Conservation (phyloP, 2,888 invertebrate species). For the Deroplatys truncata region DNA sequence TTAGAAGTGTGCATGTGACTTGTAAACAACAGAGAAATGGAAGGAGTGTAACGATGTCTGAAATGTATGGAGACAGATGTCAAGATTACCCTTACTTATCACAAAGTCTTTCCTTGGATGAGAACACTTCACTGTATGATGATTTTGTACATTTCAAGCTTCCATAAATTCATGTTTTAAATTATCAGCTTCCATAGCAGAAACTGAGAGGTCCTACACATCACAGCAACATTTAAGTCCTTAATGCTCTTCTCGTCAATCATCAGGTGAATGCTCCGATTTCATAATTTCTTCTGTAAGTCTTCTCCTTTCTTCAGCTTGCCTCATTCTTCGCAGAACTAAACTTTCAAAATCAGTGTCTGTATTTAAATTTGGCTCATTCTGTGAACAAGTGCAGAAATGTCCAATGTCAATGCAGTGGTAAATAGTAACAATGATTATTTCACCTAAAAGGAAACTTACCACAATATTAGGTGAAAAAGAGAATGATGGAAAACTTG, state of each 20-base stretch:
- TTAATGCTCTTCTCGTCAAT: background rate
- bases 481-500: background rate
- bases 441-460: background rate
- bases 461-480: slow-evolving; percentile 3
- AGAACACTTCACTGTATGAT: too few relatives aligned
- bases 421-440: background rate
- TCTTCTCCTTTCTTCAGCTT: slow-evolving; percentile 79
- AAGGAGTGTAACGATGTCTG: too few relatives aligned
- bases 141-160: too few relatives aligned
- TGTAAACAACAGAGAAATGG: too few relatives aligned
- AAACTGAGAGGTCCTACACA: too few relatives aligned
- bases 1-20: too few relatives aligned
- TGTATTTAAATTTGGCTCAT: background rate
- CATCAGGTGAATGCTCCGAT: slow-evolving; percentile 44
- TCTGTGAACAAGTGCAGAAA: background rate
- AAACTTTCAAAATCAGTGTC: slow-evolving; percentile 70
- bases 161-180: too few relatives aligned
- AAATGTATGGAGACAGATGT: too few relatives aligned
- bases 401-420: background rate
- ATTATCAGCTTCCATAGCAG: background rate
- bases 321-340: slow-evolving; percentile 73
- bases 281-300: slow-evolving; percentile 66
- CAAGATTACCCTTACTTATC: too few relatives aligned
- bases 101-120: too few relatives aligned
- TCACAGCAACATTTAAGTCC: too few relatives aligned